phyloP scores from a whole-genome alignment of 37 sponge, comb jelly and placozoan species.

The Mnemiopsis leidyi region DNA sequence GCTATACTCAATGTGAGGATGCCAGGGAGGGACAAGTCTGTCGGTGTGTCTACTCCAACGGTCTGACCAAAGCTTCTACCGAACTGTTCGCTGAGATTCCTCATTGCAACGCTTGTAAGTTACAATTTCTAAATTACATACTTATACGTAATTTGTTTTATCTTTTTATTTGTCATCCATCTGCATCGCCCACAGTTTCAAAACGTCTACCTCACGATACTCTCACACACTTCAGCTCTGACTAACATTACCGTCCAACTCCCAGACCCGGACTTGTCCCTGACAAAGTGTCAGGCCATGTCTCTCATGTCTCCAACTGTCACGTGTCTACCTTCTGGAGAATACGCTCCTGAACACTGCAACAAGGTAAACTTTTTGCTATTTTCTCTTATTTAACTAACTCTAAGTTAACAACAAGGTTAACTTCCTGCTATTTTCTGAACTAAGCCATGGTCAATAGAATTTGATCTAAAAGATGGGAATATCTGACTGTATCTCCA shows the following conservation, averaged over 20 bases:
- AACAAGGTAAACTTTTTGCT: slow-evolving; percentile 43
- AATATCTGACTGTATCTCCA: neutral
- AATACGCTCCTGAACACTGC: slow-evolving; percentile 37
- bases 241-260: no score
- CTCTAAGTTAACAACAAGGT: no score
- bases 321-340: slow-evolving; percentile 45
- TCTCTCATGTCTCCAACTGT: neutral
- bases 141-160: no score
- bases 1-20: neutral
- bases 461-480: neutral
- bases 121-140: no score
- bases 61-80: neutral
- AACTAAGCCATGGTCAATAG: no score
- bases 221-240: no score
- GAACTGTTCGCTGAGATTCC: neutral
- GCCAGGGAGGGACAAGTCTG: neutral
- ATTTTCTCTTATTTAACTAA: no score
- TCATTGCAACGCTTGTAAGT: neutral
- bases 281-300: slow-evolving; percentile 22
- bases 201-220: no score
- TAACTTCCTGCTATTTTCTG: no score
- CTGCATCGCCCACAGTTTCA: no score
- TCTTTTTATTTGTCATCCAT: no score
- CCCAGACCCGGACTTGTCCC: slow-evolving; percentile 7
- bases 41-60: neutral